A percentile compares a stretch with the other conserved stretches of the same genome.
Evolutionary conservation across 2,113 vertebrate species (phyloP).

Genomic region (Xiphorhynchus elegans): DNA sequence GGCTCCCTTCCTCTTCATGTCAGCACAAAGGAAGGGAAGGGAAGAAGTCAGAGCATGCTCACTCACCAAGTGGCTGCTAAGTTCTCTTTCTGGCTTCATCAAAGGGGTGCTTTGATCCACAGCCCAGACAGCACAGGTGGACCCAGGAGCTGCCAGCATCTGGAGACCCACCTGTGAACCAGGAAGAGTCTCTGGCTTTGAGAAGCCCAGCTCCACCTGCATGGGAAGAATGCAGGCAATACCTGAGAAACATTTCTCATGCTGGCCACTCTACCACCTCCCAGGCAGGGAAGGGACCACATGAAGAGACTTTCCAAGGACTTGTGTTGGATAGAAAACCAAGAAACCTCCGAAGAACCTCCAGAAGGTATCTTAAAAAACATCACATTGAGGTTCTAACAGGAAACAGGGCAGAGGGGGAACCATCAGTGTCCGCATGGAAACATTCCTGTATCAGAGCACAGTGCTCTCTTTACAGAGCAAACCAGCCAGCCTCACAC

Average conservation of each 20-base stretch:
- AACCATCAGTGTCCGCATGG: background rate
- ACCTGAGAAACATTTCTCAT: background rate
- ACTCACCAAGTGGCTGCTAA: constrained; percentile 69
- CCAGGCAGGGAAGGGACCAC: background rate
- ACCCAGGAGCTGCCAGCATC: constrained; percentile 76
- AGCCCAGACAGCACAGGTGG: constrained; percentile 80
- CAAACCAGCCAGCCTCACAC: background rate
- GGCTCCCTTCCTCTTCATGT: background rate
- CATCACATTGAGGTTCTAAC: background rate
- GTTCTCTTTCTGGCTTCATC: constrained; percentile 68
- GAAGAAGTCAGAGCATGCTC: background rate
- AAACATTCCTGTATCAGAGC: background rate
- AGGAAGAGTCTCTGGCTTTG: constrained; percentile 71
- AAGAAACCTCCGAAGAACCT: background rate
- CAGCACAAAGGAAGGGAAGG: background rate
- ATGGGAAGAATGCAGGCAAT: background rate
- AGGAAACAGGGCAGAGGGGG: background rate
- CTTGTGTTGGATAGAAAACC: background rate
- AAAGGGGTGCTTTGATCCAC: constrained; percentile 76
- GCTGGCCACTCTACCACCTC: background rate
- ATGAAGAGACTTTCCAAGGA: background rate
- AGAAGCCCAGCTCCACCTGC: constrained; percentile 79
- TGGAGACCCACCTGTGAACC: constrained; percentile 72
- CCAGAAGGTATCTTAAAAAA: background rate
- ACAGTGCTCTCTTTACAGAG: background rate